Percentiles rank a stretch among this genome's conserved stretches.
phyloP scores from a whole-genome alignment of 2,888 invertebrate genomes.

The Onthophagus sagittarius region DNA sequence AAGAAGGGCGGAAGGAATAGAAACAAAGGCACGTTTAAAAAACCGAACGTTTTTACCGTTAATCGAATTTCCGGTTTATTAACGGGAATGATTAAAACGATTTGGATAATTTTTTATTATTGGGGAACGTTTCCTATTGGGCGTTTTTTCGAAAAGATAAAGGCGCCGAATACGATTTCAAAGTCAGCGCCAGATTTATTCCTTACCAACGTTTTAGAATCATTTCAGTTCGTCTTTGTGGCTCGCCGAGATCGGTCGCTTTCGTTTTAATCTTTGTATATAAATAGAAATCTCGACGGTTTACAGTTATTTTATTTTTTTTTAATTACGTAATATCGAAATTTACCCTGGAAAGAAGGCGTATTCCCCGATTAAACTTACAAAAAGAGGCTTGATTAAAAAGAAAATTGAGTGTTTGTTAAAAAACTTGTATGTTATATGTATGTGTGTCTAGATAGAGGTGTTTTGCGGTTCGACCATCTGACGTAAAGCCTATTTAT shows the following conservation, averaged over 20 bases:
- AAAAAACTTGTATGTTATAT: neutral
- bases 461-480: neutral
- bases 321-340: neutral
- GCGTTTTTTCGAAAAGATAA: neutral
- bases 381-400: neutral
- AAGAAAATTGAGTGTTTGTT: neutral
- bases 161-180: neutral
- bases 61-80: neutral
- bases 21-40: neutral
- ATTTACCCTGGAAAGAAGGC: no score
- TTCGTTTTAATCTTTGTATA: neutral
- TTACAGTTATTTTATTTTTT: neutral
- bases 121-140: neutral
- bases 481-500: neutral
- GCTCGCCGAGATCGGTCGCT: neutral
- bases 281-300: neutral
- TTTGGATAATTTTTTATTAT: neutral
- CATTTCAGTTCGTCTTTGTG: neutral
- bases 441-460: neutral
- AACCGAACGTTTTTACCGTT: neutral
- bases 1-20: neutral
- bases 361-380: neutral
- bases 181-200: no score
- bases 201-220: neutral
- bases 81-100: neutral